Percentiles rank a stretch among this genome's conserved stretches.
Conservation (phyloP, 2,113 vertebrate species). For the Pelmatolapia mariae region DNA sequence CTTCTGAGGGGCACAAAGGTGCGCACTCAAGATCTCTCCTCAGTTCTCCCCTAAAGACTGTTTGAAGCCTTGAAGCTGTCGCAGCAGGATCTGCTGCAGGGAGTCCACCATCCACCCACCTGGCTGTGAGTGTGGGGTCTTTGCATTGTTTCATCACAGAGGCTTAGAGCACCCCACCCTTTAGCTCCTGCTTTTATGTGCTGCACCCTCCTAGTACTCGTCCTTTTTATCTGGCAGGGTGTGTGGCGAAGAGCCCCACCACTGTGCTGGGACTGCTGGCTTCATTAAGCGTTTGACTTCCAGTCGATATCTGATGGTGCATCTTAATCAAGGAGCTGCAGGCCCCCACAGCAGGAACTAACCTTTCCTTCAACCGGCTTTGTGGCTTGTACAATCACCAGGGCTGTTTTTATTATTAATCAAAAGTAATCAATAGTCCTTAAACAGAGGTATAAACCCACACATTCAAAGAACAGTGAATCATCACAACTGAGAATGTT, state of each 20-base stretch:
- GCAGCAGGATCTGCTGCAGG: slow-evolving; percentile 2
- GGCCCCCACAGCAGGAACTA: slow-evolving; percentile 50
- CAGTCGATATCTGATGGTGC: slow-evolving; percentile 63
- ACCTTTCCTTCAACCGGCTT: slow-evolving; percentile 44
- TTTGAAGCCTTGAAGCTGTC: slow-evolving; percentile 30
- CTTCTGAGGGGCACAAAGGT: background rate
- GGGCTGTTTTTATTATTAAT: slow-evolving; percentile 28
- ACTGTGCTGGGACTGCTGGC: slow-evolving; percentile 47
- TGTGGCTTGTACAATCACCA: slow-evolving; percentile 10
- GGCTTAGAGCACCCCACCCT: background rate
- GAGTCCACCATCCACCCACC: background rate
- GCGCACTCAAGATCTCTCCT: background rate
- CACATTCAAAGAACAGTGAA: background rate
- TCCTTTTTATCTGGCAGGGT: slow-evolving; percentile 55
- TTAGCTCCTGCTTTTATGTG: slow-evolving; percentile 35
- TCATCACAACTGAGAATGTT: background rate
- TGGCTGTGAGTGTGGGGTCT: slow-evolving; percentile 10
- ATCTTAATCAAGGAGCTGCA: slow-evolving; percentile 59
- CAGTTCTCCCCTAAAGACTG: background rate
- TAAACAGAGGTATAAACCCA: background rate
- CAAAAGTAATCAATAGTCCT: slow-evolving; percentile 28
- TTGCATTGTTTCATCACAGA: slow-evolving; percentile 41
- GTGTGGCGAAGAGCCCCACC: slow-evolving; percentile 29
- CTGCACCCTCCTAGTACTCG: slow-evolving; percentile 2
- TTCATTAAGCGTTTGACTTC: slow-evolving; percentile 71